Evolutionary conservation across 1,140 invertebrate species (phyloP).

Genomic region (Leptinotarsa undecemlineata): DNA sequence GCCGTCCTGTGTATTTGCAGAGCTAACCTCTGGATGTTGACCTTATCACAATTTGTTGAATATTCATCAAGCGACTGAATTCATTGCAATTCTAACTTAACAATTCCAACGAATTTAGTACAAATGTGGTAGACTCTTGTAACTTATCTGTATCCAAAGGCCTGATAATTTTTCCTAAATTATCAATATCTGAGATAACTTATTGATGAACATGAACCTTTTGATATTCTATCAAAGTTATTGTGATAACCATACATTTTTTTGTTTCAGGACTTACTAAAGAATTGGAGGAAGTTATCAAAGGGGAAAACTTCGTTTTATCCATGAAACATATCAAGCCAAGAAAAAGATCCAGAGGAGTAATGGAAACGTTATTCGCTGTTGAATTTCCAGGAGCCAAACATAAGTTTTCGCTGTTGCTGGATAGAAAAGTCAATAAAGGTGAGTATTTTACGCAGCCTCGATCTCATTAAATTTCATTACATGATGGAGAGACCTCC

Average conservation of each 20-base stretch:
- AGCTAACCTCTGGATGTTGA: no score
- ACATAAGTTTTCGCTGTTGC: constrained; percentile 66
- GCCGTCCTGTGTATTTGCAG: no score
- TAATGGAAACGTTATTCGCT: constrained; percentile 66
- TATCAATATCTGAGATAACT: neutral
- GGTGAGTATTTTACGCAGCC: constrained; percentile 57
- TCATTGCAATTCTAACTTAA: no score
- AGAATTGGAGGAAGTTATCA: constrained; percentile 62
- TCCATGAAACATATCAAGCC: constrained; percentile 65
- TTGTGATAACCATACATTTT: constrained; percentile 15
- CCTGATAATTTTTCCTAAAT: neutral
- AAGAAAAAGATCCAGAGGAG: constrained; percentile 58
- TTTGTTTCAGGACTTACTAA: constrained; percentile 60
- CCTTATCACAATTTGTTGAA: no score
- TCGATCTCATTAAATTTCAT: no score
- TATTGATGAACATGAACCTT: neutral
- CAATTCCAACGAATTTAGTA: no score
- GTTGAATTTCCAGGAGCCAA: constrained; percentile 66
- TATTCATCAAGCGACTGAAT: no score
- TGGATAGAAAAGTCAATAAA: constrained; percentile 67
- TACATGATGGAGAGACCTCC: no score
- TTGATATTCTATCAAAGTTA: neutral
- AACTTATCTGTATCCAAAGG: neutral
- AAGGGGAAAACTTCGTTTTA: constrained; percentile 65
- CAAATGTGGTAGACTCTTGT: no score